A percentile compares a stretch with the other conserved stretches of the same genome.
Evolutionary conservation across 2,113 vertebrate species (phyloP).

Genomic region (Grallaria varia): DNA sequence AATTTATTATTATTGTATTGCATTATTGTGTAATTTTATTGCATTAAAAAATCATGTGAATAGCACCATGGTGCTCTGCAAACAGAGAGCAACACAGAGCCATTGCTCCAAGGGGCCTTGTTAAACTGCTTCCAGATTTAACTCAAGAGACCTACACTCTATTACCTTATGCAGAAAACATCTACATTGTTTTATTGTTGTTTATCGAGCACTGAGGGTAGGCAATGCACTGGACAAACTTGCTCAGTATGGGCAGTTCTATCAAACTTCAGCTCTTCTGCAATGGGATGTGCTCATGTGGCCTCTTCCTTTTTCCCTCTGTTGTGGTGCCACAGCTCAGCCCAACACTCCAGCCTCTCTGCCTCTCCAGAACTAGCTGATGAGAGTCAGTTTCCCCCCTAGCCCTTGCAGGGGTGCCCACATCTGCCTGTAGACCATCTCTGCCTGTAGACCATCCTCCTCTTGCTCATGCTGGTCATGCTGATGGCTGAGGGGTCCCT

Average conservation of each 20-base stretch:
- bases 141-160: constrained; percentile 21
- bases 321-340: accelerated
- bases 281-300: not conserved
- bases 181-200: constrained; percentile 27
- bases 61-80: constrained; percentile 37
- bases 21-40: constrained; percentile 65
- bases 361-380: not conserved
- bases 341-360: not conserved
- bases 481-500: not conserved
- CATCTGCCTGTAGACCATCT: not conserved
- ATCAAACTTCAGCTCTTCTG: not conserved
- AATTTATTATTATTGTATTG: constrained; percentile 50
- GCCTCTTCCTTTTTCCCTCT: not conserved
- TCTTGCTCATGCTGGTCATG: accelerated
- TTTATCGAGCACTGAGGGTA: not conserved
- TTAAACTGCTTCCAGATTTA: constrained; percentile 42
- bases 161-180: constrained; percentile 44
- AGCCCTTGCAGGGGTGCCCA: not conserved
- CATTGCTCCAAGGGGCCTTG: not conserved
- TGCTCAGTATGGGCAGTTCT: not conserved
- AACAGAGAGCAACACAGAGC: constrained; percentile 45
- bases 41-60: constrained; percentile 58
- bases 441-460: not conserved
- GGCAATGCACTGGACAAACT: accelerated
- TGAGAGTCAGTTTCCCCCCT: not conserved